phyloP scores from a whole-genome alignment of 2,888 invertebrate species.

The Oligia latruncula region DNA sequence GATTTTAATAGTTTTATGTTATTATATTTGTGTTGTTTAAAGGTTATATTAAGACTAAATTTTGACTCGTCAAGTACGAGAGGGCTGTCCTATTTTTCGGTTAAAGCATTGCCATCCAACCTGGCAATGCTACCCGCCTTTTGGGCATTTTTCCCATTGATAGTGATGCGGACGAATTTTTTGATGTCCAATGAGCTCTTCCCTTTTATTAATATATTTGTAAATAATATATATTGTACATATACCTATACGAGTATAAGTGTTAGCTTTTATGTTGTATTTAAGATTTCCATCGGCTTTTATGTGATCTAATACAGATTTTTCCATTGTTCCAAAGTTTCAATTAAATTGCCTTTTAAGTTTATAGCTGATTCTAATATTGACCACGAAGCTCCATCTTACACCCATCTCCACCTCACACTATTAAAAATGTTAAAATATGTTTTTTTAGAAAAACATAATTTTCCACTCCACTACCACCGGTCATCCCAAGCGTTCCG shows the following conservation, averaged over 20 bases:
- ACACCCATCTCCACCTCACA: not conserved
- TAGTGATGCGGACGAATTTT: too few relatives aligned
- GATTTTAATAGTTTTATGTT: conserved; percentile 30
- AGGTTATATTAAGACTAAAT: not conserved
- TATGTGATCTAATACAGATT: too few relatives aligned
- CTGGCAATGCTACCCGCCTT: too few relatives aligned
- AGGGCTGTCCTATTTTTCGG: not conserved
- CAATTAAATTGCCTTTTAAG: not conserved
- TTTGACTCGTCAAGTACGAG: not conserved
- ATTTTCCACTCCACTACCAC: not conserved
- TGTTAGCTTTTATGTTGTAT: not conserved
- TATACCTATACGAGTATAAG: too few relatives aligned
- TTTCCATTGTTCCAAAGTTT: too few relatives aligned
- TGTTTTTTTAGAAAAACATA: not conserved
- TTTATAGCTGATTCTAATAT: not conserved
- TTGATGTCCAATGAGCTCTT: too few relatives aligned
- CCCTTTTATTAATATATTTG: too few relatives aligned
- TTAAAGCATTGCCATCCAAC: not conserved
- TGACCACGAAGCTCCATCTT: not conserved
- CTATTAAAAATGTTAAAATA: not conserved
- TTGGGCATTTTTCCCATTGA: too few relatives aligned
- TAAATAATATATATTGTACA: too few relatives aligned
- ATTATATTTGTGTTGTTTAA: not conserved
- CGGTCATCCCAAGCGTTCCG: conserved; percentile 16
- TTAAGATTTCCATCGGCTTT: too few relatives aligned